Base-by-base conservation (phyloP, 2,888 invertebrate species). In the Sepiola atlantica region DNA sequence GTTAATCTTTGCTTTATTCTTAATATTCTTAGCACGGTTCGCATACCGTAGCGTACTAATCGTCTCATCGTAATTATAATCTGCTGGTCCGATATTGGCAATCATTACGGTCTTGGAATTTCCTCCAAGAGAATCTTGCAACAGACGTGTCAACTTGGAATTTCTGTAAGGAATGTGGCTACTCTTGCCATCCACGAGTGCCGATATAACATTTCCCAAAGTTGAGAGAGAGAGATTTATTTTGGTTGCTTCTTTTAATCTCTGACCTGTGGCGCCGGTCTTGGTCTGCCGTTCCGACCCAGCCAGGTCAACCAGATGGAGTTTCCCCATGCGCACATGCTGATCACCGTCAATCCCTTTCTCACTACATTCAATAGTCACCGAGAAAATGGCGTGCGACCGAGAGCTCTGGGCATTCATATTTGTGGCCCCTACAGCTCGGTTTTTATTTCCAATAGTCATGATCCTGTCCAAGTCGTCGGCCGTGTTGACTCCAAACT, bases 101-200 rank as follows among this genome's bases (percentile, higher is more conserved):
- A 99, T 99, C 98, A 98, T 98, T 94, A 97, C 97, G 91, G 98
- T 98, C 96, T 98, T 98, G 12, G 97, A 97, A 98, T 99, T 99
- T 0, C 99, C 99, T 2, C 99, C 99, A 1, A 99, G 98, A 0
- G 99, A 99, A 97, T 99, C 99, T 97, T 99, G 99, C 95, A 99
- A 98, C 20, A 97, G 96, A 21, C 97, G 95, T 0, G 99, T 99
- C 61, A 99, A 98, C 97, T 99, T 99, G 0, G 99, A 99, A 98
- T 99, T 99, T 96, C 99, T 98, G 97, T 99, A 99, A 0, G 99
- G 99, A 96, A 99, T 99, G 97, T 99, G 99, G 0, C 98, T 98
- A 96, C 98, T 98, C 97, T 99, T 99, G 92, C 99, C 99, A 97
- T 99, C 99, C 6, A 99, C 99, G 95, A 99, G 98, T 2, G 99